A percentile compares a stretch with the other conserved stretches of the same genome.
Evolutionary conservation across 37 sponge, comb jelly and placozoan species (phyloP).

Genomic region (Lycopodina hypogea): DNA sequence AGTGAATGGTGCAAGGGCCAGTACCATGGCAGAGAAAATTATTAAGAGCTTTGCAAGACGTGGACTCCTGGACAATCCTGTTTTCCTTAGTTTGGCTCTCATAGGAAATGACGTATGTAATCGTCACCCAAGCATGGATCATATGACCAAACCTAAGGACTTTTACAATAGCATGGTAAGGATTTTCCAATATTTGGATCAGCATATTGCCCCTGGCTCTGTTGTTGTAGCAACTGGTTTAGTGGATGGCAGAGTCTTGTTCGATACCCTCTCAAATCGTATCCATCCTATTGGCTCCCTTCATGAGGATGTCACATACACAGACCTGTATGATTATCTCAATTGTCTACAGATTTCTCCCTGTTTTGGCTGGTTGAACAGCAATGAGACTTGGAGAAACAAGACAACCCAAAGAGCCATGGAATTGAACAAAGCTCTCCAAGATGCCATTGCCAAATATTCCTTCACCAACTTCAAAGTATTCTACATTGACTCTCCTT

Average conservation of each 20-base stretch:
- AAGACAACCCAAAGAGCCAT: slow-evolving; percentile 73
- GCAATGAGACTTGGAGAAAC: slow-evolving; percentile 83
- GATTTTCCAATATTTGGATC: slow-evolving; percentile 71
- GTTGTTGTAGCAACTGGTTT: slow-evolving; percentile 68
- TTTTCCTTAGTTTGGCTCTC: slow-evolving; percentile 64
- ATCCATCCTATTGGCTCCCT: slow-evolving; percentile 82
- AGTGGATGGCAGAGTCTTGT: slow-evolving; percentile 84
- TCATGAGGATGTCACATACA: slow-evolving; percentile 79
- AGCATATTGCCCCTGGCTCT: slow-evolving; percentile 61
- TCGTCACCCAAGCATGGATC: slow-evolving; percentile 62
- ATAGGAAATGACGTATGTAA: slow-evolving; percentile 92
- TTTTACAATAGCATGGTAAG: slow-evolving; percentile 58
- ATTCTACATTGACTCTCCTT: slow-evolving; percentile 66
- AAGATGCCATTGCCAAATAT: slow-evolving; percentile 44
- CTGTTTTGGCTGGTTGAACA: slow-evolving; percentile 94
- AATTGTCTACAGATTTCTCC: slow-evolving; percentile 90
- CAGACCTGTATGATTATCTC: slow-evolving; percentile 78
- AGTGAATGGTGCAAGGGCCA: slow-evolving; percentile 84
- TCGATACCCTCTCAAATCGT: slow-evolving; percentile 65
- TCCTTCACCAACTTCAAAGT: slow-evolving; percentile 70
- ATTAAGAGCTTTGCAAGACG: slow-evolving; percentile 61
- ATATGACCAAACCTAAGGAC: slow-evolving; percentile 93
- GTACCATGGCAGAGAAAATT: slow-evolving; percentile 57
- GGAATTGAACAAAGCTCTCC: slow-evolving; percentile 64
- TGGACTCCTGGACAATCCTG: slow-evolving; percentile 55